Base-by-base conservation (phyloP, 2,797 vertebrate genomes). In the Acrossocheilus fasciatus region DNA sequence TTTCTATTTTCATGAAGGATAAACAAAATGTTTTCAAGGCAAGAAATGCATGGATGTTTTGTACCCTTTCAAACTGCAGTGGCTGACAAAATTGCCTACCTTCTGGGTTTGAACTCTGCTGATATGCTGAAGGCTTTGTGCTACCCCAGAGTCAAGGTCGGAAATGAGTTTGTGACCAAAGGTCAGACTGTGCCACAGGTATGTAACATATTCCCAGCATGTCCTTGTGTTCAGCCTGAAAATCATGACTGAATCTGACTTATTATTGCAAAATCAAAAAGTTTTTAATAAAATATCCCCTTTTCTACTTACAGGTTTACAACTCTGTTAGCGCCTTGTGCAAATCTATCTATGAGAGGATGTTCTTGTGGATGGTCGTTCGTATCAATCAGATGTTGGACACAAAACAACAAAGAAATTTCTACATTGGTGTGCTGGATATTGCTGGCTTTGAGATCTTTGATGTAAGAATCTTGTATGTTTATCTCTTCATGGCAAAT, bases 351-450 rank as follows among this genome's bases (percentile, higher is more conserved):
- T 98, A 97, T 83, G 97, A 98, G 89, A 98, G 94, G 90, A 97
- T 98, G 96, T 98, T 98, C 94, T 90, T 98, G 93, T 98, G 97
- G 97, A 98, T 98, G 97, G 97, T 98, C 86, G 8, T 97, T 83
- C 96, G 97, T 4, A 98, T 98, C 93, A 98, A 98, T 73, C 96
- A 98, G 83, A 97, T 97, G 93, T 91, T 98, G 94, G 97, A 98
- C 89, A 98, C 97, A 0, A 98, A 98, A 90, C 96, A 98, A 82
- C 86, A 96, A 77, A 96, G 97, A 82, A 96, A 98, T 86, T 96
- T 89, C 91, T 98, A 95, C 90, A 98, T 98, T 81, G 97, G 97
- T 85, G 97, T 98, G 39, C 91, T 98, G 94, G 97, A 98, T 85
- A 98, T 98, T 9, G 97, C 97, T 89, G 97, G 97, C 45, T 98